Evolutionary conservation across 2,113 vertebrate species (phyloP).

Genomic region (Lates calcarifer): DNA sequence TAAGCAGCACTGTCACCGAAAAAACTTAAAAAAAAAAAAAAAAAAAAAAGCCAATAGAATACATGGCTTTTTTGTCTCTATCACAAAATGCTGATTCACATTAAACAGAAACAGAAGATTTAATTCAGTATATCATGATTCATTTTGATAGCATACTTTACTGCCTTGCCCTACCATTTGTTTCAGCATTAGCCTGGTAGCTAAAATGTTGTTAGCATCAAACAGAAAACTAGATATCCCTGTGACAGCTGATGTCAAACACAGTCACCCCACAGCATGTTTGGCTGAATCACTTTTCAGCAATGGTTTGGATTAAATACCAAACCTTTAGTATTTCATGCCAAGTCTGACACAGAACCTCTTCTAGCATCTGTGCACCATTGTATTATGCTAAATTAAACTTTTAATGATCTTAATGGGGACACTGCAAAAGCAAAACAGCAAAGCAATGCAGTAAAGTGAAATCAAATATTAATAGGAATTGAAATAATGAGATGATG

Average conservation of each 20-base stretch:
- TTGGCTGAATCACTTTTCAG: neutral
- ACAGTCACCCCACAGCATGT: neutral
- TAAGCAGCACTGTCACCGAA: too few species aligned
- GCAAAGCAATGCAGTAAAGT: conserved; percentile 18
- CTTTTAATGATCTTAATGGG: conserved; percentile 4
- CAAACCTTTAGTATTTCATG: neutral
- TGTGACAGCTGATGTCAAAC: conserved; percentile 11
- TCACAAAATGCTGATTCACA: too few species aligned
- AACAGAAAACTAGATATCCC: conserved; percentile 14
- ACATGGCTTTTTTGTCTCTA: neutral
- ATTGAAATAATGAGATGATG: conserved; percentile 15
- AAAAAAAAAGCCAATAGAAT: too few species aligned
- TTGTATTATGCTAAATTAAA: conserved; percentile 19
- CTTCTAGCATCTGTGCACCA: neutral
- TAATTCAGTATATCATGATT: neutral
- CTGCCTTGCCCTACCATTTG: neutral
- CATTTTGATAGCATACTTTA: neutral
- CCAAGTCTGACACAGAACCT: neutral
- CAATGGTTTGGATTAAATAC: conserved; percentile 11
- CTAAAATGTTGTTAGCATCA: conserved; percentile 17
- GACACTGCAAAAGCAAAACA: conserved; percentile 11
- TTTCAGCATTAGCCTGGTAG: neutral
- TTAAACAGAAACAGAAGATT: neutral
- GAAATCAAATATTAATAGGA: conserved; percentile 40
- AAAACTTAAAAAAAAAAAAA: neutral